Evolutionary conservation across 2,113 vertebrate genomes (phyloP).

Genomic region (Tautogolabrus adspersus): DNA sequence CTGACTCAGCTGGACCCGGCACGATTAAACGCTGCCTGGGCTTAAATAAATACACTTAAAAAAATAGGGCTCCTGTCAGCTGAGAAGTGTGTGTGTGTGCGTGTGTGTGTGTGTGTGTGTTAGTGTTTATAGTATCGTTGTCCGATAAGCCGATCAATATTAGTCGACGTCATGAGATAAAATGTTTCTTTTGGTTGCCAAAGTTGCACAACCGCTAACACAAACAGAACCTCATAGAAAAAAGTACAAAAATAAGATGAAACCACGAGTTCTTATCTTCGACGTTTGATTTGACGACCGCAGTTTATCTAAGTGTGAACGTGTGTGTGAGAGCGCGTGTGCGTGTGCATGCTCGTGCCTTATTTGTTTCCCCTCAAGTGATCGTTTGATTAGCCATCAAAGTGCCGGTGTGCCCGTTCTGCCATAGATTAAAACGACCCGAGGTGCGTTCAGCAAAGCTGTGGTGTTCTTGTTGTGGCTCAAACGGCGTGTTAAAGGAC

Average conservation of each 20-base stretch:
- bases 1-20: conserved; percentile 10
- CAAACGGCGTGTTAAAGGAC: neutral
- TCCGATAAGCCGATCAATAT: neutral
- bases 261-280: neutral
- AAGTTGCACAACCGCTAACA: neutral
- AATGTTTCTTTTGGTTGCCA: neutral
- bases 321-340: conserved; percentile 16
- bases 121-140: neutral
- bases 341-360: conserved; percentile 59
- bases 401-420: conserved; percentile 64
- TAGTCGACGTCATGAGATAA: neutral
- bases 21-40: neutral
- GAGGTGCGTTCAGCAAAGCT: conserved; percentile 27
- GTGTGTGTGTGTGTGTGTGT: neutral
- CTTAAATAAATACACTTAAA: neutral
- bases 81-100: neutral
- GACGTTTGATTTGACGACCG: conserved; percentile 3
- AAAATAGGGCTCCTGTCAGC: conserved; percentile 23
- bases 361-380: conserved; percentile 40
- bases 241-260: neutral
- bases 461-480: neutral
- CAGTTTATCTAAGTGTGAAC: neutral
- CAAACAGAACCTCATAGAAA: neutral
- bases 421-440: conserved; percentile 56
- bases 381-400: conserved; percentile 58